Conservation (phyloP, 2,797 vertebrate species). For the Erithacus rubecula region DNA sequence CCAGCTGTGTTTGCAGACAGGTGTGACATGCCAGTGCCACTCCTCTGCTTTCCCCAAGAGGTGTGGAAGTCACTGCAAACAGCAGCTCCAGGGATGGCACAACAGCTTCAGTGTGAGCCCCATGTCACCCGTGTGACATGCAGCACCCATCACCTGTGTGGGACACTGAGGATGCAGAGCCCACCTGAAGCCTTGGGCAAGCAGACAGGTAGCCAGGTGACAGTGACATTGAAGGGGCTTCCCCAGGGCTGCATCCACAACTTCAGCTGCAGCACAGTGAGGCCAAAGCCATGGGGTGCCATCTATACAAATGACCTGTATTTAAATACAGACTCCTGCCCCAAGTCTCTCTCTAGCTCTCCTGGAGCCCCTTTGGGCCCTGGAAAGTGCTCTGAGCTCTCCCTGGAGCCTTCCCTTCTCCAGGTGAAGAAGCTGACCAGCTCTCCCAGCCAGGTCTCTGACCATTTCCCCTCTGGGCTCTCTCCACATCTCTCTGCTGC, state of each 20-base stretch:
- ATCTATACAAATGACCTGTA: background rate
- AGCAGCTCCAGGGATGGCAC: background rate
- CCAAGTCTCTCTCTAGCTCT: background rate
- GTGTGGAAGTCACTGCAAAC: background rate
- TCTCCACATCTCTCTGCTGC: background rate
- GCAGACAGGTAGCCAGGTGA: background rate
- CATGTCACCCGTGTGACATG: background rate
- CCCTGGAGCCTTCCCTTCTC: background rate
- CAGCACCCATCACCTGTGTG: background rate
- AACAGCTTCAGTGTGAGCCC: accelerated
- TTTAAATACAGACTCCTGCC: background rate
- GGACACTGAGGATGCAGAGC: background rate
- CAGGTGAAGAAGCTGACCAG: background rate
- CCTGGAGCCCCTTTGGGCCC: too few relatives aligned
- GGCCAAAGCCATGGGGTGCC: accelerated
- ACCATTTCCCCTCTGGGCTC: background rate
- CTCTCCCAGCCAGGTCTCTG: background rate
- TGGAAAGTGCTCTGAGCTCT: background rate
- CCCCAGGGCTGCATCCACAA: background rate
- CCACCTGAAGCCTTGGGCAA: background rate
- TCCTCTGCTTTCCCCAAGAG: background rate
- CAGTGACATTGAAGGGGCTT: background rate
- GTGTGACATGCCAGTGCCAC: accelerated
- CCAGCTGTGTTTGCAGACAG: background rate
- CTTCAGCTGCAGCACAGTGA: background rate